Evolutionary conservation across 2,888 invertebrate genomes (phyloP), one percentile per base, ranked within the genome.

Genomic region (Listrodromus nycthemerus): DNA sequence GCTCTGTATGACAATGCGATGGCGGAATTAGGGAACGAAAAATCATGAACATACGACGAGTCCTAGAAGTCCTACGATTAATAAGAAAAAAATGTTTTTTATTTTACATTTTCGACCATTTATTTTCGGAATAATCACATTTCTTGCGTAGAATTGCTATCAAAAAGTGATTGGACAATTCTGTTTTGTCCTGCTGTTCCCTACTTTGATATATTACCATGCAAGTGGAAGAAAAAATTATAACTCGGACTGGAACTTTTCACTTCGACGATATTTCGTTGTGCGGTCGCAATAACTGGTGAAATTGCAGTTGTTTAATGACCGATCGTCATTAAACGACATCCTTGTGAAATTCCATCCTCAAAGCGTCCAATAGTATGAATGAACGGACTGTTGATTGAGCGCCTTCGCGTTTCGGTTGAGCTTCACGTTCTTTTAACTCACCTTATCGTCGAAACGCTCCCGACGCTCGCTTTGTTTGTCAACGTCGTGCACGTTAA

Each of bases 401-500:
- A 63, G 30, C 19, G 41, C 58, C 30, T 19, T 55, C 21, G 45
- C 41, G 21, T 8, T 24, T 33, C 63, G 50, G 74, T 48, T 63
- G 63, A 73, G 45, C 63, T 1, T 33, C 74, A 21, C 30, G 45
- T 63, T 74, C 63, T 74, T 63, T 61, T 61, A 55, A 24, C 24
- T 55, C 55, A 83, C 80, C 83, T 75, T 83, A 80, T 70, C 70
- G 63, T 63, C 63, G 41, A 45, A 55, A 48, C 48, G 48, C 48
- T 50, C 27, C 48, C 19, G 74, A 50, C 33, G 63, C 48, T 21
- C 83, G 61, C 27, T 80, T 52, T 83, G 73, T 80, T 70, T 80
- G 70, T 73, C 83, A 80, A 83, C 65, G 69, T 78, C 52, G 66
- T 66, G 37, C 55, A 58, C 76, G 37, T 83, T 70, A 70, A 80